Percentiles rank a stretch among this genome's conserved stretches.
These are phyloP conservation scores for Ditylenchus dipsaci DNA, from an alignment of 1,140 invertebrate genomes.

Conservation along the genomic window DNA sequence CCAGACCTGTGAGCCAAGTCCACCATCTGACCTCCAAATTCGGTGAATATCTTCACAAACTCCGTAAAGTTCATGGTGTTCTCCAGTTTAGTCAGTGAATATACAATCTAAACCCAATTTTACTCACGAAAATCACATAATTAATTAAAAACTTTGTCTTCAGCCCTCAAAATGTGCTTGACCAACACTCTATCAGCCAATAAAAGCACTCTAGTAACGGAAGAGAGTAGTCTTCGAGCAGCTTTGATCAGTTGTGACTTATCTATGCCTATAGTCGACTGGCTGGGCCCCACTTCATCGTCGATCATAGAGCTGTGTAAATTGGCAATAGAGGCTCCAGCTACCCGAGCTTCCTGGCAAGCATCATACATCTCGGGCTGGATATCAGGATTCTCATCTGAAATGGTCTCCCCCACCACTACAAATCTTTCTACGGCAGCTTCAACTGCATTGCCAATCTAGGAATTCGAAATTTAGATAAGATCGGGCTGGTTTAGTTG, in stretches of 20 bases:
- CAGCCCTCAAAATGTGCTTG: constrained; percentile 86
- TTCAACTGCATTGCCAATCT: constrained; percentile 89
- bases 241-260: constrained; percentile 75
- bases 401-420: constrained; percentile 92
- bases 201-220: constrained; percentile 90
- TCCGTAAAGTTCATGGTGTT: constrained; percentile 93
- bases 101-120: constrained; percentile 61
- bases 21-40: constrained; percentile 97
- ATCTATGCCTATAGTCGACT: constrained; percentile 62
- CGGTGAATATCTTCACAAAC: constrained; percentile 95
- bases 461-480: too few species aligned
- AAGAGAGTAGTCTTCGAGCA: constrained; percentile 82
- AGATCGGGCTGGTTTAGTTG: too few species aligned
- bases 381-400: constrained; percentile 93
- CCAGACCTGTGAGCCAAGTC: constrained; percentile 84
- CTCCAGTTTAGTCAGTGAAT: constrained; percentile 68
- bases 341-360: constrained; percentile 87
- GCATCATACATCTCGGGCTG: constrained; percentile 94
- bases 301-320: constrained; percentile 38
- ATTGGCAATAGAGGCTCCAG: constrained; percentile 64
- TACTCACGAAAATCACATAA: constrained; percentile 11
- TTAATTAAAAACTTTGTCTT: constrained; percentile 75
- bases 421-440: constrained; percentile 94
- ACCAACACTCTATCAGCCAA: constrained; percentile 94
- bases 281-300: constrained; percentile 60